A percentile compares a stretch with the other conserved stretches of the same genome.
These are phyloP conservation scores for Orthonyx spaldingii DNA, from an alignment of 2,113 vertebrate species.

Conservation along the genomic window DNA sequence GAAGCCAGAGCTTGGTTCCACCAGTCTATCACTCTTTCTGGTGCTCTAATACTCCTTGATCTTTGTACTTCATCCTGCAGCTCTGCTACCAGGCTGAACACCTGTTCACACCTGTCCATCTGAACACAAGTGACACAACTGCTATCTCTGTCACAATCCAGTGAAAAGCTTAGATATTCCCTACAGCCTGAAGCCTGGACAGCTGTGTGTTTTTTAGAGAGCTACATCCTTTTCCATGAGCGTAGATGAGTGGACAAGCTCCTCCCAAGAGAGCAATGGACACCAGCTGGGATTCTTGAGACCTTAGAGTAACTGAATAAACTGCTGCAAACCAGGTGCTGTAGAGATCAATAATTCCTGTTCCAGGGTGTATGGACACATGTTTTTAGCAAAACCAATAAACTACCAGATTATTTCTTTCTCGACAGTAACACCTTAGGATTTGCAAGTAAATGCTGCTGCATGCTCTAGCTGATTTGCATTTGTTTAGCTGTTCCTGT, in stretches of 20 bases:
- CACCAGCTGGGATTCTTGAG: not conserved
- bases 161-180: not conserved
- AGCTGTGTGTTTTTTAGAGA: not conserved
- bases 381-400: not conserved
- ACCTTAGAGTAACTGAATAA: not conserved
- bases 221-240: not conserved
- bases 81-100: not conserved
- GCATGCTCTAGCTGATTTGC: not conserved
- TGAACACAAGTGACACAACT: not conserved
- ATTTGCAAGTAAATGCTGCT: not conserved
- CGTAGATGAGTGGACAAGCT: not conserved
- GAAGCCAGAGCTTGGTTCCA: not conserved
- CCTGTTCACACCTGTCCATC: too few species aligned
- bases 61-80: not conserved
- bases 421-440: not conserved
- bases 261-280: not conserved
- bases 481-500: not conserved
- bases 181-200: not conserved
- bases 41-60: not conserved
- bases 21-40: not conserved
- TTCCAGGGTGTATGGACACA: not conserved
- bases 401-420: not conserved
- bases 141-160: not conserved
- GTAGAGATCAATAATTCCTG: not conserved
- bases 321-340: not conserved